Evolutionary conservation across 2,888 invertebrate species (phyloP), one percentile per base, ranked within the genome.

Genomic region (Tricholauxania praeusta): DNA sequence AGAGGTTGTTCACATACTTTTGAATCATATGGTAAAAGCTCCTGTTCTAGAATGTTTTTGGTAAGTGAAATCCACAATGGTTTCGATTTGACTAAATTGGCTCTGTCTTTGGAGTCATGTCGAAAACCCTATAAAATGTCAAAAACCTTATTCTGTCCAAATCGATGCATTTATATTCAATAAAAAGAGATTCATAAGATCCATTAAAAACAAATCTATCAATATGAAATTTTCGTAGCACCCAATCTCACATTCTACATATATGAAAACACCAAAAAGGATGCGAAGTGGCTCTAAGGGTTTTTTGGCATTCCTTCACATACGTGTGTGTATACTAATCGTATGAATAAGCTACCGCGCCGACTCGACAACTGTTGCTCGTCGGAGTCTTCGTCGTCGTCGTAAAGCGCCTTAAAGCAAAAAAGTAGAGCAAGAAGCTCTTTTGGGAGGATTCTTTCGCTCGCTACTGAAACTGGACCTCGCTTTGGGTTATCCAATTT

Each of bases 401-500:
- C 68, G 51, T 22, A n/a, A 19, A 57, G 22, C 32, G 63, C 19
- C 70, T 39, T 7, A 22, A 53, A 63, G 52, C 47, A 19, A 39
- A 39, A 39, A 39, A 39, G 14, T 7, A 19, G 63, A 53, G 62
- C 52, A 70, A 53, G 63, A 70, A 70, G 70, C 70, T 47, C 14
- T 70, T 63, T 39, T 70, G 65, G 71, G 65, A 65, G 65, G 71
- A 65, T 52, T 71, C 55, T n/a, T 22, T 71, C 10, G 59, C 32
- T 48, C 71, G 71, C 71, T 71, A 71, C 71, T 49, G 71, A 65
- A 71, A 65, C 51, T 52, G 65, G 59, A 65, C 65, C 71, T 39
- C 22, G 71, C 71, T 71, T 51, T 59, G 52, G 71, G 71, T 65
- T 49, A 71, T 39, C 39, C 39, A 39, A 39, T 10, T 39, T 39